A percentile compares a stretch with the other conserved stretches of the same genome.
phyloP scores from a whole-genome alignment of 64 coral and sea anemone genomes.

The Dendrophyllia cribrosa region DNA sequence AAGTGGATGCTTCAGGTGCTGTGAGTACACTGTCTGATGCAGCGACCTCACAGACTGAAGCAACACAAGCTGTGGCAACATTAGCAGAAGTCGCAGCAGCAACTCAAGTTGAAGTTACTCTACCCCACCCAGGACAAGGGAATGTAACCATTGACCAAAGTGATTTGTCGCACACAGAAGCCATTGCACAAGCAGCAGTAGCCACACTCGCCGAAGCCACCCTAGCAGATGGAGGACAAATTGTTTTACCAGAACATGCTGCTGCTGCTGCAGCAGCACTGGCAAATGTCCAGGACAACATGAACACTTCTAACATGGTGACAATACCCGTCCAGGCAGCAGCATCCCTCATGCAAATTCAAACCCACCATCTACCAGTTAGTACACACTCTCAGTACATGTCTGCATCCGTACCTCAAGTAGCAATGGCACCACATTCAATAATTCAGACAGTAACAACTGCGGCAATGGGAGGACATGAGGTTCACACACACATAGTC shows the following conservation, averaged over 20 bases:
- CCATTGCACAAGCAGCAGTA: slow-evolving; percentile 95
- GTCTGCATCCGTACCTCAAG: slow-evolving; percentile 85
- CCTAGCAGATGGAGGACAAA: slow-evolving; percentile 95
- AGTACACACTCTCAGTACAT: slow-evolving; percentile 88
- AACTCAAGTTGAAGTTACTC: slow-evolving; percentile 86
- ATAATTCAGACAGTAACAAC: slow-evolving; percentile 93
- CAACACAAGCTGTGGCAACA: slow-evolving; percentile 97
- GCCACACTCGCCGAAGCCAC: slow-evolving; percentile 99
- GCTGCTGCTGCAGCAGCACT: slow-evolving; percentile 88
- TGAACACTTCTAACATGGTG: slow-evolving; percentile 93
- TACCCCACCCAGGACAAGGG: slow-evolving; percentile 76
- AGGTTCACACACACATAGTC: slow-evolving; percentile 90
- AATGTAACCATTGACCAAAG: slow-evolving; percentile 85
- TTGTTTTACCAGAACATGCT: slow-evolving; percentile 97
- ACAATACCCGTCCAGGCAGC: slow-evolving; percentile 97
- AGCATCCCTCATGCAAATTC: slow-evolving; percentile 96
- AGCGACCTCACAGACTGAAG: slow-evolving; percentile 86
- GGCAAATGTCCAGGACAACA: slow-evolving; percentile 85
- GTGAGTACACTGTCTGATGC: slow-evolving; percentile 90
- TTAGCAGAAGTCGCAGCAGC: slow-evolving; percentile 96
- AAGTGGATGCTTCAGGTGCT: slow-evolving; percentile 98
- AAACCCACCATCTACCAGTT: slow-evolving; percentile 76
- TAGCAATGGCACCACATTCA: slow-evolving; percentile 98
- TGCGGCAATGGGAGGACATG: slow-evolving; percentile 57
- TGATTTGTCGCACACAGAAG: slow-evolving; percentile 92